Percentiles rank a stretch among this genome's conserved stretches.
Conservation (phyloP, 2,113 vertebrate genomes). For the Buteo buteo region DNA sequence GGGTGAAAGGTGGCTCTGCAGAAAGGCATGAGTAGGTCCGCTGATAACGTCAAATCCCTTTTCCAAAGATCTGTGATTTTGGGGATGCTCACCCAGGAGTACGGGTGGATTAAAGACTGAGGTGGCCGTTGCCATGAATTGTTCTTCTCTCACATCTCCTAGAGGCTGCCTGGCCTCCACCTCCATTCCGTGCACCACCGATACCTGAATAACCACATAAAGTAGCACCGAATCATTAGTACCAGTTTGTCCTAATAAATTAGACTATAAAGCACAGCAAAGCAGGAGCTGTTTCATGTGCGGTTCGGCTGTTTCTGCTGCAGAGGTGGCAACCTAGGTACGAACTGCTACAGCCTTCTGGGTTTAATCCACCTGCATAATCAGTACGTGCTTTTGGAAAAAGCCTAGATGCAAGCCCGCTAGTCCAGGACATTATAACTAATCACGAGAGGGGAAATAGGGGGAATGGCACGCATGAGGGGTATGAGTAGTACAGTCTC, state of each 20-base stretch:
- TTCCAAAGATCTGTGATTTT: not conserved
- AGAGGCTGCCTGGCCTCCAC: not conserved
- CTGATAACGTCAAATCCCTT: not conserved
- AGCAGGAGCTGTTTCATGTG: not conserved
- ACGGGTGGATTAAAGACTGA: not conserved
- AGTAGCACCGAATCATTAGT: rapidly evolving
- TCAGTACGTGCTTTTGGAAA: not conserved
- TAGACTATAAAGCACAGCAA: not conserved
- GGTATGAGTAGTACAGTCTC: not conserved
- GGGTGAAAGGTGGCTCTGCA: not conserved
- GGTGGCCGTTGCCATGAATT: too few species aligned
- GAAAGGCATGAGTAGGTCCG: not conserved
- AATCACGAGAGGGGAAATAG: not conserved
- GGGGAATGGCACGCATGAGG: not conserved
- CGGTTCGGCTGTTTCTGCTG: not conserved
- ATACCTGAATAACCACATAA: rapidly evolving
- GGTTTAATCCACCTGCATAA: not conserved
- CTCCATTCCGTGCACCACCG: not conserved
- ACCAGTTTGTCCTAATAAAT: not conserved
- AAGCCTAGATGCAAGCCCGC: not conserved
- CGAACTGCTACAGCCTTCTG: not conserved
- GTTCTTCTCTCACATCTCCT: not conserved
- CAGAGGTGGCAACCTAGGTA: not conserved
- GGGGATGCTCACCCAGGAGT: not conserved
- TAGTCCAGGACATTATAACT: not conserved